Evolutionary conservation across 2,888 invertebrate genomes (phyloP).

Genomic region (Baronia brevicornis): DNA sequence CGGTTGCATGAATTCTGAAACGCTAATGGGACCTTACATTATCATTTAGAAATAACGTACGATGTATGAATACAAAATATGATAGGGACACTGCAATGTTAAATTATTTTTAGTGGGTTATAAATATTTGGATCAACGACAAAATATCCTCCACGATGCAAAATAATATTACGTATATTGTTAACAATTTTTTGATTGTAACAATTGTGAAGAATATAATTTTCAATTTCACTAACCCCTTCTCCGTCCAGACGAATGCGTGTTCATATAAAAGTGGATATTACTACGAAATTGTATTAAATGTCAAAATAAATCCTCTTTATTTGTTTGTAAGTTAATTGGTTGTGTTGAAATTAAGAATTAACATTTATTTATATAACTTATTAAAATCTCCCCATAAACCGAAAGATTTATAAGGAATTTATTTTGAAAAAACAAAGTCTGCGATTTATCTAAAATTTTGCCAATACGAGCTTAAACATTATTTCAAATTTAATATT

Average conservation of each 20-base stretch:
- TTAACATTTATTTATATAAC: constrained; percentile 5
- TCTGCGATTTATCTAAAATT: too few relatives aligned
- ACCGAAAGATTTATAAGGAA: constrained; percentile 5
- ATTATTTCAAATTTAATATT: constrained; percentile 35
- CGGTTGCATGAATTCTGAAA: constrained; percentile 55
- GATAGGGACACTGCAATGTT: constrained; percentile 19
- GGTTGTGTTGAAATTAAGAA: too few relatives aligned
- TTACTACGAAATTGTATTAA: constrained; percentile 39
- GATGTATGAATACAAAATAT: constrained; percentile 17
- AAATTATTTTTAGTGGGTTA: too few relatives aligned
- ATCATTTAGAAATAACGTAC: constrained; percentile 13
- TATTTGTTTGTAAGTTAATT: constrained; percentile 37
- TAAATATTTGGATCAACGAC: too few relatives aligned
- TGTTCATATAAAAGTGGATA: constrained; percentile 53
- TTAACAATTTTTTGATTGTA: too few relatives aligned
- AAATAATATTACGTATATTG: too few relatives aligned
- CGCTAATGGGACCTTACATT: constrained; percentile 21
- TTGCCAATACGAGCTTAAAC: constrained; percentile 48
- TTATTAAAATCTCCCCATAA: constrained; percentile 5
- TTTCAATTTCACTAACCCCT: constrained; percentile 49
- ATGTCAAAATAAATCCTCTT: constrained; percentile 36
- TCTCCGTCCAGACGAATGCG: constrained; percentile 67
- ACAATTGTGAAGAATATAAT: constrained; percentile 26
- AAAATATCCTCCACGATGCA: too few relatives aligned
- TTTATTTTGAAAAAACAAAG: too few relatives aligned